Evolutionary conservation across 2,797 vertebrate genomes (phyloP), one percentile per base, ranked within the genome.

Genomic region (Spheniscus humboldti): DNA sequence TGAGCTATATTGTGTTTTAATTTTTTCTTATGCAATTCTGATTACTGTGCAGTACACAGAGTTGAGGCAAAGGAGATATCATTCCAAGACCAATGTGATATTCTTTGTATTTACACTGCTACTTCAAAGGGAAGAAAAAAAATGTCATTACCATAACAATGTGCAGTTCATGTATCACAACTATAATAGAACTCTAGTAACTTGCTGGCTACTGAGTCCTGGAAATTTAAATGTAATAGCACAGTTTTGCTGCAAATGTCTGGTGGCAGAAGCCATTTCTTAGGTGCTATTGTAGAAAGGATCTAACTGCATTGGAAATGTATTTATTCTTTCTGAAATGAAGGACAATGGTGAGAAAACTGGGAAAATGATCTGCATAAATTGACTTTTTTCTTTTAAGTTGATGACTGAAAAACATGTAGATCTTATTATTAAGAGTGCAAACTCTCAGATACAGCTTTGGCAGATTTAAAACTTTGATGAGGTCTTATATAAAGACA

Each of bases 121-220:
- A n/a, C 79, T 96, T 95, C 91, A 94, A 90, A 91, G 62, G 27
- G 60, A 89, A 92, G 79, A 22, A 90, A 92, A 92, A 91, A 91
- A 86, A 73, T 17, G 55, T 71, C 82, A 95, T 97, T 97, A 96
- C 67, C 95, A 97, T 96, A 94, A 96, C 95, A 97, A 97, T 96
- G 83, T 52, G 57, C 88, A 94, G 88, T 94, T 97, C 92, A 90
- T 92, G 92, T 94, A 95, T 94, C 92, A 90, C 85, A 90, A 96
- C 94, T 86, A 67, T 83, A 97, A 97, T 87, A 95, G 91, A 94
- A 96, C 94, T 94, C 92, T 69, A 91, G 93, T 63, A 96, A 95
- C 87, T 97, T 93, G 87, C 92, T 86, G 82, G 88, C 66, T 88
- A 95, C 74, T 35, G 85, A 88, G 71, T 85, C 90, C 92, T 73